A percentile compares a stretch with the other conserved stretches of the same genome.
These are phyloP conservation scores for Pyrocoelia pectoralis DNA, from an alignment of 2,888 invertebrate genomes.

Conservation along the genomic window DNA sequence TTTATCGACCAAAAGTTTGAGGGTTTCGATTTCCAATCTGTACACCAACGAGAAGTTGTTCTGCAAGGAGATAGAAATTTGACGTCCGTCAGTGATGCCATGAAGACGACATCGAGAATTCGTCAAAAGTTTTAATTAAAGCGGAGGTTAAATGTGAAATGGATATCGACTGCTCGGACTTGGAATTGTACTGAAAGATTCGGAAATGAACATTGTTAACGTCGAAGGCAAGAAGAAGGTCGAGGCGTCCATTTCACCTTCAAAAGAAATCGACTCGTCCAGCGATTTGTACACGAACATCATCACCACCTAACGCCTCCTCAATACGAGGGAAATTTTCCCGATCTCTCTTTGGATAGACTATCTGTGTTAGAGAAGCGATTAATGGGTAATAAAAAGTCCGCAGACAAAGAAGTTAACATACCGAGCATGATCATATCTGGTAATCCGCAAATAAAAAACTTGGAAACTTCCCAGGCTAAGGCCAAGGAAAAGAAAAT, in stretches of 20 bases:
- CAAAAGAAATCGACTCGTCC: conserved; percentile 57
- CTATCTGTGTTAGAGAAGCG: conserved; percentile 54
- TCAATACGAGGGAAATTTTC: conserved; percentile 55
- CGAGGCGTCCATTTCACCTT: conserved; percentile 36
- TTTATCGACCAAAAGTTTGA: conserved; percentile 54
- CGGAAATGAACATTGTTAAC: neutral
- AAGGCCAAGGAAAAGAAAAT: conserved; percentile 12
- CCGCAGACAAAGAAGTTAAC: neutral
- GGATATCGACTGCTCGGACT: conserved; percentile 10
- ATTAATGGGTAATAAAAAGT: conserved; percentile 46
- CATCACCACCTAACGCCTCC: conserved; percentile 59
- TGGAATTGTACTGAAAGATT: conserved; percentile 16
- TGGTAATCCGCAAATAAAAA: too few species aligned
- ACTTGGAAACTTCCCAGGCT: conserved; percentile 14
- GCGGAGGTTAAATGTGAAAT: neutral
- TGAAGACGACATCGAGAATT: conserved; percentile 15
- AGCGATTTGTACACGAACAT: conserved; percentile 58
- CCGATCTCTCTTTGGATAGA: conserved; percentile 37
- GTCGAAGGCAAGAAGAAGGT: neutral
- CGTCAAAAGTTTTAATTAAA: too few species aligned
- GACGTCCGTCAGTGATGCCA: conserved; percentile 15
- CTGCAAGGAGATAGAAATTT: conserved; percentile 38
- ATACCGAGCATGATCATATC: neutral
- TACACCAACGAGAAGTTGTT: conserved; percentile 51
- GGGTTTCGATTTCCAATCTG: conserved; percentile 53